A percentile compares a stretch with the other conserved stretches of the same genome.
phyloP scores from a whole-genome alignment of 2,797 vertebrate genomes.

The Artibeus lituratus region DNA sequence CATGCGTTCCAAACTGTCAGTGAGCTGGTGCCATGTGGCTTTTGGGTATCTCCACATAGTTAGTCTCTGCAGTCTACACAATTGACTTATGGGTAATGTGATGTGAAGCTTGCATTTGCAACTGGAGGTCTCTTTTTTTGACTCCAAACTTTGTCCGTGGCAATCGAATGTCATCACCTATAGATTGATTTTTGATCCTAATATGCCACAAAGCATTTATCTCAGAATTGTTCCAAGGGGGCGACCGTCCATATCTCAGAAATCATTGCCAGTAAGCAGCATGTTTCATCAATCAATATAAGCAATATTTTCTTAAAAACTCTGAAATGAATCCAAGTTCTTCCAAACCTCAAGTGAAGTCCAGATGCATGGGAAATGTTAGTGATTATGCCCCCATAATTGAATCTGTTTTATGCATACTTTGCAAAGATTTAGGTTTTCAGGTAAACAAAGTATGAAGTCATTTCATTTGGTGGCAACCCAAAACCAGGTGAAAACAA shows the following conservation, averaged over 20 bases:
- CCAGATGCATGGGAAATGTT: constrained; percentile 63
- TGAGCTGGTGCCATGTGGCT: constrained; percentile 51
- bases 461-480: constrained; percentile 39
- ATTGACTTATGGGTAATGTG: constrained; percentile 49
- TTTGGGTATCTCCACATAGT: constrained; percentile 44
- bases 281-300: constrained; percentile 66
- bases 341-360: constrained; percentile 51
- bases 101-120: constrained; percentile 63
- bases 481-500: constrained; percentile 7
- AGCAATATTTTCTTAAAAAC: constrained; percentile 63
- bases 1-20: constrained; percentile 55
- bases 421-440: constrained; percentile 50
- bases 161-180: constrained; percentile 70
- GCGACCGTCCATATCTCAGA: constrained; percentile 55
- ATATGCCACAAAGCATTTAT: constrained; percentile 49
- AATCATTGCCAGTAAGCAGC: constrained; percentile 59
- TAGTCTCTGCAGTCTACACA: not conserved
- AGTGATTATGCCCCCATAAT: not conserved
- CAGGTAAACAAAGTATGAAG: constrained; percentile 14
- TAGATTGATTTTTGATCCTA: constrained; percentile 67
- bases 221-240: constrained; percentile 52
- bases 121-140: constrained; percentile 44
- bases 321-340: constrained; percentile 67
- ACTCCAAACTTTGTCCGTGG: constrained; percentile 41
- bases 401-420: constrained; percentile 39